Percentiles rank a stretch among this genome's conserved stretches.
Conservation (phyloP, 2,797 vertebrate species). For the Syngnathus rostellatus region DNA sequence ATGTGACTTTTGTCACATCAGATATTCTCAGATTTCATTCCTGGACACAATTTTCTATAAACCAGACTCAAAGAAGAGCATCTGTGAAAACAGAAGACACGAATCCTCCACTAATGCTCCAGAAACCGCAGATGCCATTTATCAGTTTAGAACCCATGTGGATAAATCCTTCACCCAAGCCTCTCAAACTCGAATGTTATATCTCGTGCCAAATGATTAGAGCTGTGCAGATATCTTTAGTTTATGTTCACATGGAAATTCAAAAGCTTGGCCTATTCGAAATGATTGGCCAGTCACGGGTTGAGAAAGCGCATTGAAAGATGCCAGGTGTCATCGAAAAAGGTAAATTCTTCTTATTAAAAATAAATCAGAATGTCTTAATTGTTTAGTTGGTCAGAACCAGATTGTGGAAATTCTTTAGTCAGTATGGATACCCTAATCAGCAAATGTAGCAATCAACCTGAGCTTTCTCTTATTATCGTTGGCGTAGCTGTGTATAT, state of each 20-base stretch:
- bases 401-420: not conserved
- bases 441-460: constrained; percentile 32
- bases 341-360: no score
- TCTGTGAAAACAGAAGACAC: constrained; percentile 70
- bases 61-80: constrained; percentile 48
- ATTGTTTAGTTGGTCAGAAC: not conserved
- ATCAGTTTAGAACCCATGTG: constrained; percentile 32
- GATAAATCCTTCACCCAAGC: constrained; percentile 5
- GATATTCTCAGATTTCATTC: constrained; percentile 32
- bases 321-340: not conserved
- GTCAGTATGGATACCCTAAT: constrained; percentile 7
- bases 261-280: not conserved
- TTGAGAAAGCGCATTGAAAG: not conserved
- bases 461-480: constrained; percentile 40
- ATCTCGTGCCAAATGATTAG: constrained; percentile 37
- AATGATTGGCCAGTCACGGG: not conserved
- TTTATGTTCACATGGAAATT: constrained; percentile 3
- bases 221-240: not conserved
- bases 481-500: constrained; percentile 46
- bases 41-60: constrained; percentile 41
- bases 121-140: constrained; percentile 44
- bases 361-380: not conserved
- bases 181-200: constrained; percentile 13
- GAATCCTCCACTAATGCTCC: constrained; percentile 41
- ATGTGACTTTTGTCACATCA: constrained; percentile 12